Conservation (phyloP, 2,888 invertebrate species). For the Gymnosoma rotundatum region DNA sequence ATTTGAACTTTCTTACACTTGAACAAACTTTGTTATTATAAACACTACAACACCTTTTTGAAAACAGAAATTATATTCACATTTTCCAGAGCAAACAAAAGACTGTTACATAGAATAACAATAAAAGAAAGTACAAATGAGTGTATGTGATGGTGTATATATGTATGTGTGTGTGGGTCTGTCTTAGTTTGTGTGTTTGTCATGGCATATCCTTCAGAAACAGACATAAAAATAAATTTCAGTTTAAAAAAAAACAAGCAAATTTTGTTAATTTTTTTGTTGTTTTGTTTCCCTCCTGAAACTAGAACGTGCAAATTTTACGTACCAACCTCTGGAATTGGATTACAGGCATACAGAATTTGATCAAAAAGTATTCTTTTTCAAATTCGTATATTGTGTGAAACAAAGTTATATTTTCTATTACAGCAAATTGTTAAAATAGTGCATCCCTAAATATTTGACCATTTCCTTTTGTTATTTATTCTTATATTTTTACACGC, state of each 20-base stretch:
- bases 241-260: background rate
- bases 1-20: slow-evolving; percentile 33
- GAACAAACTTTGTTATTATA: slow-evolving; percentile 50
- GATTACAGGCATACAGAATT: background rate
- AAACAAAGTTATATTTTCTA: background rate
- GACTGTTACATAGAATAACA: background rate
- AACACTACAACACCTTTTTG: slow-evolving; percentile 56
- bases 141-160: too few relatives aligned
- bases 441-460: slow-evolving; percentile 68
- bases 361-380: background rate
- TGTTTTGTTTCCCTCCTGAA: background rate
- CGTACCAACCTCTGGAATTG: background rate
- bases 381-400: background rate
- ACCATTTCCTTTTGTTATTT: slow-evolving; percentile 30
- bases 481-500: slow-evolving; percentile 6
- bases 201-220: slow-evolving; percentile 69
- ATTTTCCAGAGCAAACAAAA: slow-evolving; percentile 15
- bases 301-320: background rate
- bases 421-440: background rate
- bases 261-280: background rate
- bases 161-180: slow-evolving; percentile 38
- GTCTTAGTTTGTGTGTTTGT: slow-evolving; percentile 42
- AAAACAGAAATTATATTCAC: too few relatives aligned
- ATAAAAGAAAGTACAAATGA: background rate
- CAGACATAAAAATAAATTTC: background rate